Base-by-base conservation (phyloP, 2,797 vertebrate species). In the Lophotriccus pileatus region DNA sequence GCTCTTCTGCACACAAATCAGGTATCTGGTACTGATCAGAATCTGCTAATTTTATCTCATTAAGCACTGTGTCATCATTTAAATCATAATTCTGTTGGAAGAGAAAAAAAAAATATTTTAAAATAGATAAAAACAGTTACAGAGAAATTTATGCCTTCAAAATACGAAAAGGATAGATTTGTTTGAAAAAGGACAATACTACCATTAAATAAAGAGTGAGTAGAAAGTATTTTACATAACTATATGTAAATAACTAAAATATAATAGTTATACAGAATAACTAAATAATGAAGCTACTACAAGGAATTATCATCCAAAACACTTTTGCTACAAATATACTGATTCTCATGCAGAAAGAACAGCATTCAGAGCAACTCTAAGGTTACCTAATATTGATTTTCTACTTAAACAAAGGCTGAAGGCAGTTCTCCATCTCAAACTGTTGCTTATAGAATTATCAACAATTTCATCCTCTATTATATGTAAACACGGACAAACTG, bases 1-100 rank as follows among this genome's bases (percentile, higher is more conserved):
- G 99, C 93, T 99, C 99, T 94, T 99, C 99, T 4, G 98, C 99
- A 17, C 97, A 98, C 8, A 99, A 97, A 59, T 99, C 98, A 25
- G 99, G 99, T 39, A 98, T 87, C 90, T 98, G 96, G 87, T 98
- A 98, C 88, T 98, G 97, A 78, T 98, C 98, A 23, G 98, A 98
- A 47, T 99, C 98, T 14, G 97, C 98, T 60, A 99, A 96, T 91
- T 96, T 98, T 86, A 99, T 98, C 87, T 98, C 97, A 97, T 99
- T 98, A 95, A 99, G 97, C 77, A 99, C 94, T 0, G 99, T 99
- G 92, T 99, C 99, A 87, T 99, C 99, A 53, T 97, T 97, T 97
- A 99, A 98, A 89, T 98, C 98, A 91, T 97, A 98, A 97, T 99
- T 98, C 99, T 99, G 98, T 74, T 69, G 75, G 77, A 88, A 55